Percentiles rank a stretch among this genome's conserved stretches.
These are phyloP conservation scores for Entosphenus tridentatus DNA, from an alignment of 2,113 vertebrate genomes.

Conservation along the genomic window DNA sequence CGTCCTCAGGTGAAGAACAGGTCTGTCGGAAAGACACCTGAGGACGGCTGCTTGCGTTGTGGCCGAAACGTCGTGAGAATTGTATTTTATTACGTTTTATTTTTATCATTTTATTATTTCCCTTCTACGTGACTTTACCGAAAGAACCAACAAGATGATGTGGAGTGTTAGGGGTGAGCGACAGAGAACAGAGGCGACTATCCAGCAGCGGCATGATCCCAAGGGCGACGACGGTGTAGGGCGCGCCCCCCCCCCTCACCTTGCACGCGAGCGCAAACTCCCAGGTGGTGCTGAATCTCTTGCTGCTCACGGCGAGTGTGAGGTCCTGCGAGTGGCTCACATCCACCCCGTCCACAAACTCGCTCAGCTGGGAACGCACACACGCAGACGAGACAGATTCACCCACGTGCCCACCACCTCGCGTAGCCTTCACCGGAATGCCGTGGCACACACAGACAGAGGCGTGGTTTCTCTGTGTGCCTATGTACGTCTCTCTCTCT, in stretches of 20 bases:
- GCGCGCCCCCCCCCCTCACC: slow-evolving; percentile 20
- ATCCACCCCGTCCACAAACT: slow-evolving; percentile 66
- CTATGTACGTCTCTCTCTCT: slow-evolving; percentile 13
- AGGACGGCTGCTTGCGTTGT: too few species aligned
- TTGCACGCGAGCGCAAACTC: slow-evolving; percentile 85
- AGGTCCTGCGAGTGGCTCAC: slow-evolving; percentile 68
- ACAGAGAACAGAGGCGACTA: background rate
- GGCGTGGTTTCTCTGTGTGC: background rate
- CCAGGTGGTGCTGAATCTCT: slow-evolving; percentile 82
- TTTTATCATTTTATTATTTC: too few species aligned
- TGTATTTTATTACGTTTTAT: too few species aligned
- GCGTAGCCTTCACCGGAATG: background rate
- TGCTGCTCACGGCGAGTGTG: slow-evolving; percentile 72
- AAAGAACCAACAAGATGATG: background rate
- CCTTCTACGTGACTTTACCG: too few species aligned
- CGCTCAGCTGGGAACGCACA: slow-evolving; percentile 46
- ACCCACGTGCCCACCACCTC: slow-evolving; percentile 7
- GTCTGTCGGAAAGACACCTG: too few species aligned
- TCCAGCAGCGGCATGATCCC: background rate
- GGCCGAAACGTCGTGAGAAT: too few species aligned
- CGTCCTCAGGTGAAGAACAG: too few species aligned
- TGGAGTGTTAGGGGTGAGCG: background rate
- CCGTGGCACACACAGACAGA: background rate
- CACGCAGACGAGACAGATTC: slow-evolving; percentile 12
- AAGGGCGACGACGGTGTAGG: background rate